Conservation (phyloP, 2,888 invertebrate genomes). For the Thera obeliscata region DNA sequence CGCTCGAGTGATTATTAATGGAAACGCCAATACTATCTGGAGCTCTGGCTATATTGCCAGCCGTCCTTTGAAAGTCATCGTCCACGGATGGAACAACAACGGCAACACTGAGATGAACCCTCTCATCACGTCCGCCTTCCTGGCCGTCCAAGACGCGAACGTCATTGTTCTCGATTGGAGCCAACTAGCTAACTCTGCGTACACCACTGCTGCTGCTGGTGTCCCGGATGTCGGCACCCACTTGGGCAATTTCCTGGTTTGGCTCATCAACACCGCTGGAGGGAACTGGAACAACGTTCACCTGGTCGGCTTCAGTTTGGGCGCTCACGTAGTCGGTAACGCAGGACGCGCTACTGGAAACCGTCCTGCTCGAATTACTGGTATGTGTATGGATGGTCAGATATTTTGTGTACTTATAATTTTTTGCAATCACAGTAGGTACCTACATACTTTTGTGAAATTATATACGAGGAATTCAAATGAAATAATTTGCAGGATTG, state of each 20-base stretch:
- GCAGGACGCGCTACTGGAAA: conserved; percentile 60
- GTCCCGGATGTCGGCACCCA: conserved; percentile 64
- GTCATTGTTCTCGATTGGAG: conserved; percentile 76
- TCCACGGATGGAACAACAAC: conserved; percentile 69
- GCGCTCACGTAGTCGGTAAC: conserved; percentile 73
- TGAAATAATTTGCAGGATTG: conserved; percentile 47
- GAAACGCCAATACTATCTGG: conserved; percentile 56
- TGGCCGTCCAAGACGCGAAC: conserved; percentile 62
- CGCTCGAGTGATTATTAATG: conserved; percentile 58
- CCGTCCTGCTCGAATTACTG: conserved; percentile 58
- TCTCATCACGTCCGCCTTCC: conserved; percentile 58
- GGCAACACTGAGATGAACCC: conserved; percentile 59
- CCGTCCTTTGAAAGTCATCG: conserved; percentile 59
- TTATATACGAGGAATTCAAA: background rate
- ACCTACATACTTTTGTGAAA: too few relatives aligned
- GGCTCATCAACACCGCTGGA: conserved; percentile 66
- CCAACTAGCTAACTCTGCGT: conserved; percentile 50
- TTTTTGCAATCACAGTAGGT: too few relatives aligned
- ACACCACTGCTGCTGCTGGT: conserved; percentile 59
- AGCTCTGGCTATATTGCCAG: conserved; percentile 56
- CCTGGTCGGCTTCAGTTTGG: conserved; percentile 76
- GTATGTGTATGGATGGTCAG: conserved; percentile 43
- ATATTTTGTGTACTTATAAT: background rate
- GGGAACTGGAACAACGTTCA: conserved; percentile 71
- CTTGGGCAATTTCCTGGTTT: conserved; percentile 70